Evolutionary conservation across 2,797 vertebrate species (phyloP).

Genomic region (Allobates femoralis): DNA sequence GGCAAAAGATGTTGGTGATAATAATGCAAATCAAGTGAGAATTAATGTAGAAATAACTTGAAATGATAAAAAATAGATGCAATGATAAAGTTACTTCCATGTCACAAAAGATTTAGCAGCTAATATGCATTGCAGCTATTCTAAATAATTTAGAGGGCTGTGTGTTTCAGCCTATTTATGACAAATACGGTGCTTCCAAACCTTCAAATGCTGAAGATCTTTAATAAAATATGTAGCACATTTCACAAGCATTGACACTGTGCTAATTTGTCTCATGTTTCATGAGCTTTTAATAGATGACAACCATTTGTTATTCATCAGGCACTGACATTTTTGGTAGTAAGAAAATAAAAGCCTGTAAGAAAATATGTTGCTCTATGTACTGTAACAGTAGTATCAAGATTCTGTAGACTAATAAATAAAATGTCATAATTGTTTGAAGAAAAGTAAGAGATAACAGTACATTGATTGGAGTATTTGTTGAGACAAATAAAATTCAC

Average conservation of each 20-base stretch:
- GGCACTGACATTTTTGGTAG: slow-evolving; percentile 19
- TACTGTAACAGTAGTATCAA: not conserved
- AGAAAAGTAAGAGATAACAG: not conserved
- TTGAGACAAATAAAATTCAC: not conserved
- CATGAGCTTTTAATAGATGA: slow-evolving; percentile 52
- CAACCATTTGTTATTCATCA: slow-evolving; percentile 56
- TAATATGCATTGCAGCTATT: slow-evolving; percentile 44
- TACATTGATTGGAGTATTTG: not conserved
- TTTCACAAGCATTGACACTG: slow-evolving; percentile 47
- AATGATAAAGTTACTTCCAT: not conserved
- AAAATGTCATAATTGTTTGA: not conserved
- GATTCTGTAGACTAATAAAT: not conserved
- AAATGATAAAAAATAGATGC: slow-evolving; percentile 5
- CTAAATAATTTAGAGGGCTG: slow-evolving; percentile 48
- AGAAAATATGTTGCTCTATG: slow-evolving; percentile 18
- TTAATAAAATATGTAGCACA: slow-evolving; percentile 59
- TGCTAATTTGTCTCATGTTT: slow-evolving; percentile 56
- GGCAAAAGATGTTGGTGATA: not conserved
- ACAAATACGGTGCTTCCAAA: slow-evolving; percentile 35
- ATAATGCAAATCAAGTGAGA: not conserved
- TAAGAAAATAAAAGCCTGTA: slow-evolving; percentile 34
- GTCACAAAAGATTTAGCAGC: slow-evolving; percentile 39
- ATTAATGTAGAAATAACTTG: not conserved
- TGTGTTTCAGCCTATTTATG: slow-evolving; percentile 41
- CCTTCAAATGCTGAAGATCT: slow-evolving; percentile 35